Evolutionary conservation across 2,113 vertebrate genomes (phyloP).

Genomic region (Engystomops pustulosus): DNA sequence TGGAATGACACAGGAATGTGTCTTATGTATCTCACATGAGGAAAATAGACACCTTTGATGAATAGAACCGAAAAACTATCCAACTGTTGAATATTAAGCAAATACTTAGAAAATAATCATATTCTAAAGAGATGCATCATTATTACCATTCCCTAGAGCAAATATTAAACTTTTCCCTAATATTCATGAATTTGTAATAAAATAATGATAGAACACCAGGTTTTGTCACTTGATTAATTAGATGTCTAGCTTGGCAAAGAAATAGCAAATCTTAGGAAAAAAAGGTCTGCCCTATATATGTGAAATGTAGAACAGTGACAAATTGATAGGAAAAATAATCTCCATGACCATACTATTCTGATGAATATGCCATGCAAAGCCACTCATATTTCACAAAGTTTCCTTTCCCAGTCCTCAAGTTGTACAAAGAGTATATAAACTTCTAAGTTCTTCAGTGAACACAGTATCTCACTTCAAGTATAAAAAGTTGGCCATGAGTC

Average conservation of each 20-base stretch:
- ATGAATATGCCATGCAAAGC: conserved; percentile 19
- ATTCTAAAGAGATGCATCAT: conserved; percentile 45
- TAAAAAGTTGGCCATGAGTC: conserved; percentile 30
- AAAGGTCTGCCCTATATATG: conserved; percentile 40
- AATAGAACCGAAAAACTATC: conserved; percentile 15
- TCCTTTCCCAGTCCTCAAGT: conserved; percentile 17
- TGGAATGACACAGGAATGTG: conserved; percentile 8
- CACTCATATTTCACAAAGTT: conserved; percentile 37
- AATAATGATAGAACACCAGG: conserved; percentile 23
- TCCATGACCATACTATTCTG: conserved; percentile 37
- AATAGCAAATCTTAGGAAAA: conserved; percentile 11
- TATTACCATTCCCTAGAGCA: conserved; percentile 31
- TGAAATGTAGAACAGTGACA: conserved; percentile 48
- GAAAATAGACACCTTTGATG: conserved; percentile 42
- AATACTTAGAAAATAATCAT: conserved; percentile 42
- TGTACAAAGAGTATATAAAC: conserved; percentile 38
- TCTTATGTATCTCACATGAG: conserved; percentile 39
- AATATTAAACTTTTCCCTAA: conserved; percentile 48
- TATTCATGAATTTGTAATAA: conserved; percentile 49
- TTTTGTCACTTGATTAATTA: conserved; percentile 51
- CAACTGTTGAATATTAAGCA: conserved; percentile 29
- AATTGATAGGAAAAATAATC: conserved; percentile 45
- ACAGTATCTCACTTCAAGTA: conserved; percentile 3
- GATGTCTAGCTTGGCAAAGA: conserved; percentile 30
- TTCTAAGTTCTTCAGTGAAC: conserved; percentile 15